Conservation (phyloP, 1,140 invertebrate genomes). For the Hylyphantes graminicola region DNA sequence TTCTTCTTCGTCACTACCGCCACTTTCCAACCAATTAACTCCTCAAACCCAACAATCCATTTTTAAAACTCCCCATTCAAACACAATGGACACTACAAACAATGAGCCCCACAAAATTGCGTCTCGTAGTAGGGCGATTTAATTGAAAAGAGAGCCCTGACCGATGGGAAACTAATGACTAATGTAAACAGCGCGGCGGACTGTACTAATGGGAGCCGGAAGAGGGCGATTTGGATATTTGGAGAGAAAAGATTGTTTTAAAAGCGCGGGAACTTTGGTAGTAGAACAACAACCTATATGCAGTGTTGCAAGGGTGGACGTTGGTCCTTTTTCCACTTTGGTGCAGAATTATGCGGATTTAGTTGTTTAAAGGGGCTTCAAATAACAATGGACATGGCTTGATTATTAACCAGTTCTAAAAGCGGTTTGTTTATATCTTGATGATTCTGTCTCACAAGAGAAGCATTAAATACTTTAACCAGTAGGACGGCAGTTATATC, state of each 20-base stretch:
- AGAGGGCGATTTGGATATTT: constrained; percentile 55
- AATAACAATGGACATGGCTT: no score
- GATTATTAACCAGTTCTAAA: no score
- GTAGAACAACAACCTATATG: neutral
- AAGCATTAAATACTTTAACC: no score
- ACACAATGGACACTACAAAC: no score
- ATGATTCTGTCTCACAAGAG: no score
- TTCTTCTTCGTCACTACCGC: no score
- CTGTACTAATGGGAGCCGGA: constrained; percentile 30
- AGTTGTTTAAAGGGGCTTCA: no score
- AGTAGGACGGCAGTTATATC: no score
- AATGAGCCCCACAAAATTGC: constrained; percentile 6
- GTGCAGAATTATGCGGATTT: neutral
- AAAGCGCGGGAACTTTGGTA: constrained; percentile 38
- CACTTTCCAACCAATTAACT: no score
- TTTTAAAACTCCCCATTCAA: no score
- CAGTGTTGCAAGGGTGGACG: neutral
- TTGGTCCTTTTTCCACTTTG: neutral
- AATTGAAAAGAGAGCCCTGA: constrained; percentile 56
- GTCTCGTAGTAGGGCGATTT: constrained; percentile 49
- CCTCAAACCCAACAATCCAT: no score
- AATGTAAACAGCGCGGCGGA: constrained; percentile 48
- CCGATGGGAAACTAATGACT: constrained; percentile 57
- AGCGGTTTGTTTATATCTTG: no score
- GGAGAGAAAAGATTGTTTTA: constrained; percentile 43